Evolutionary conservation across 2,797 vertebrate species (phyloP).

Genomic region (Thaleichthys pacificus): DNA sequence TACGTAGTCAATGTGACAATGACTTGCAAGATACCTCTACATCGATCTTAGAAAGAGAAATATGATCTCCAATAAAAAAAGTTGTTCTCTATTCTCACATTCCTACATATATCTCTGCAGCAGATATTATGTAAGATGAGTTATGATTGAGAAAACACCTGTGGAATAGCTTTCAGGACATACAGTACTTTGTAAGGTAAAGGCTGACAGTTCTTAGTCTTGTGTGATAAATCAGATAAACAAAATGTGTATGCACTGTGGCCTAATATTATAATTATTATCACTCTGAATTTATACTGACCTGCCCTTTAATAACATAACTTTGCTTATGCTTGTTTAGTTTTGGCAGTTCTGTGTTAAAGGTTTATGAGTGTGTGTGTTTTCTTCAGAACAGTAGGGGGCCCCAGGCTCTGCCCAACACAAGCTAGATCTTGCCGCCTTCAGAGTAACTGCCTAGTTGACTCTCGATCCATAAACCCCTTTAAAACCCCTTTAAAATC

Average conservation of each 20-base stretch:
- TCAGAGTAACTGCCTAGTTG: constrained; percentile 59
- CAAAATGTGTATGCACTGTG: background rate
- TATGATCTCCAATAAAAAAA: constrained; percentile 7
- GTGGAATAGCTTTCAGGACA: constrained; percentile 26
- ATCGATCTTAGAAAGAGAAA: background rate
- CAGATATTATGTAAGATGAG: constrained; percentile 12
- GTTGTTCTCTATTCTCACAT: constrained; percentile 5
- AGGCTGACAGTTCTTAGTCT: background rate
- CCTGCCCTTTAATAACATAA: constrained; percentile 35
- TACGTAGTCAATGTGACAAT: background rate
- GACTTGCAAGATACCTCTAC: background rate
- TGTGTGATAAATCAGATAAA: background rate
- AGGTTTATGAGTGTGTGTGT: constrained; percentile 40
- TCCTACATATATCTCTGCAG: constrained; percentile 6
- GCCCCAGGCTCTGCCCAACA: constrained; percentile 59
- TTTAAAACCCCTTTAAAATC: constrained; percentile 72
- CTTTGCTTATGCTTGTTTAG: constrained; percentile 34
- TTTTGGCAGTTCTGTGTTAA: constrained; percentile 30
- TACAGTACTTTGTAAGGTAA: background rate
- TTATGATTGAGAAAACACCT: constrained; percentile 39
- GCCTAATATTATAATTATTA: background rate
- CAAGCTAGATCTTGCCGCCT: constrained; percentile 36
- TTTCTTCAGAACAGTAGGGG: constrained; percentile 66
- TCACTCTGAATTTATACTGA: background rate
- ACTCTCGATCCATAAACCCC: constrained; percentile 72